Percentiles rank a stretch among this genome's conserved stretches.
phyloP scores from a whole-genome alignment of 2,113 vertebrate species.

The Phoxinus phoxinus region DNA sequence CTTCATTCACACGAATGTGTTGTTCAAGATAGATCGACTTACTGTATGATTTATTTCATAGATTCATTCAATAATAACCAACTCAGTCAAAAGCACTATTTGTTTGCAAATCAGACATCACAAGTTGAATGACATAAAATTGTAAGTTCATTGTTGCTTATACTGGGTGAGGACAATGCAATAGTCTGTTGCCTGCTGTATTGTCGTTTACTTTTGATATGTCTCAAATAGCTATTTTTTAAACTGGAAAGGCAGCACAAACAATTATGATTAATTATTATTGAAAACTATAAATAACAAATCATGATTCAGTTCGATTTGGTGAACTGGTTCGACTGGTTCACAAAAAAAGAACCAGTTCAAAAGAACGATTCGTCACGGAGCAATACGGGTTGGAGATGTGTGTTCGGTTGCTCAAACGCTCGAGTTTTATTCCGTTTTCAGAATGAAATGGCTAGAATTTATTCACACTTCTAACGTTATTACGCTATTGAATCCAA shows the following conservation, averaged over 20 bases:
- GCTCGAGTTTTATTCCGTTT: no score
- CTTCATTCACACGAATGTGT: not conserved
- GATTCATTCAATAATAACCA: not conserved
- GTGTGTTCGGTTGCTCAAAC: no score
- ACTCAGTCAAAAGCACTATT: not conserved
- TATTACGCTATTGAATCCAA: no score
- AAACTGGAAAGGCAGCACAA: not conserved
- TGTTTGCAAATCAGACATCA: not conserved
- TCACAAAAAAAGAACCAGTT: no score
- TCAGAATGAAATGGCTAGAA: no score
- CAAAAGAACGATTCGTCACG: no score
- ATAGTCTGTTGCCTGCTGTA: not conserved
- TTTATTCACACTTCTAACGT: no score
- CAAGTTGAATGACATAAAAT: not conserved
- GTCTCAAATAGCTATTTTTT: not conserved
- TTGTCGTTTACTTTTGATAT: not conserved
- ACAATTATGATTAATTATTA: no score
- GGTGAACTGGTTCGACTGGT: no score
- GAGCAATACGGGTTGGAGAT: no score
- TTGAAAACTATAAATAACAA: no score
- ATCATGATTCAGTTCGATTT: no score
- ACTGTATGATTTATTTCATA: not conserved
- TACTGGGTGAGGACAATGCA: not conserved
- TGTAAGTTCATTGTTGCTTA: not conserved
- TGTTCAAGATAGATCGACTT: not conserved